Evolutionary conservation across 2,113 vertebrate genomes (phyloP), one percentile per base, ranked within the genome.

Genomic region (Vombatus ursinus): DNA sequence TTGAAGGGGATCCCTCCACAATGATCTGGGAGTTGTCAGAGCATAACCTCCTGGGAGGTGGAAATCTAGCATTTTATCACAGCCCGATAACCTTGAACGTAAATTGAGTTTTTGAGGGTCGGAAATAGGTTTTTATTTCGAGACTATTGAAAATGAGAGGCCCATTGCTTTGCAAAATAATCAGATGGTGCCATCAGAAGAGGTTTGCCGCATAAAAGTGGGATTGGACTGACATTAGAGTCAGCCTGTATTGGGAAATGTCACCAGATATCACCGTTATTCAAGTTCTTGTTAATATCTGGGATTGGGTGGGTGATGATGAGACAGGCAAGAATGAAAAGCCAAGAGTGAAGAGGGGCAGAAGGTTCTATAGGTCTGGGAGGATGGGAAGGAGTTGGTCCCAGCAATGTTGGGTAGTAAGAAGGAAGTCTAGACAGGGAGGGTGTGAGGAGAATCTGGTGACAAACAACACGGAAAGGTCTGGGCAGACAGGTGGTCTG

Each of bases 121-220:
- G 9, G 95, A 97, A 52, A 48, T 57, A 92, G 16, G 1, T 68
- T 94, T 96, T 44, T 92, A 61, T 47, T 89, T 19, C 77, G 25
- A 93, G 24, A 54, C 92, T 14, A 7, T 47, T 51, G 89, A 12
- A 93, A 95, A 77, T 1, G 92, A 94, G 92, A 96, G 47, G 12
- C 3, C 47, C 0, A 54, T 92, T 31, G 93, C n/a, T 91, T 95
- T 95, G 53, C 12, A 96, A 97, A 97, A 96, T 96, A 96, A 95
- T 94, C 51, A 94, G 89, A 57, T 94, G 57, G 54, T 93, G 37
- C 19, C 50, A 61, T 92, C 93, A 61, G 95, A 94, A 93, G 92
- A 91, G 11, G 47, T 47, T 89, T 96, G 51, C 68, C 5, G 52
- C 51, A 54, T 24, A 47, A n/a, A 94, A 37, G 53, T 28, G 8